Evolutionary conservation across 1,140 invertebrate genomes (phyloP).

Genomic region (Dolichoris vasculosae): DNA sequence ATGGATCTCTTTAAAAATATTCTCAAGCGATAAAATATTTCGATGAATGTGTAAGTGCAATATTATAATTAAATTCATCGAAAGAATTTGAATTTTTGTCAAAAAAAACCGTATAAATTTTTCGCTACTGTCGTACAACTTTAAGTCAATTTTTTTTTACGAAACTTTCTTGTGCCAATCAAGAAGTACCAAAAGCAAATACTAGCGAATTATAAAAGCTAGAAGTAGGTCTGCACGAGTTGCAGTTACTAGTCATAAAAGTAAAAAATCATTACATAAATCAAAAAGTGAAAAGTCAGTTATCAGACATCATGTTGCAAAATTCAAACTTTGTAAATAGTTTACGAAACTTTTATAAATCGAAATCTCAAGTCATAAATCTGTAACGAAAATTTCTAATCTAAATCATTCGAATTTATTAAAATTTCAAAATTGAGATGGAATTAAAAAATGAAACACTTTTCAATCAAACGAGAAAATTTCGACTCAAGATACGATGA

Average conservation of each 20-base stretch:
- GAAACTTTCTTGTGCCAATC: neutral
- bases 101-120: neutral
- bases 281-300: neutral
- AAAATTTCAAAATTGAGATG: neutral
- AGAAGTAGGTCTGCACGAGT: neutral
- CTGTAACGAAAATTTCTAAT: neutral
- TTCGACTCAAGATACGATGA: neutral
- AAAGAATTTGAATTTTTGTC: neutral
- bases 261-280: neutral
- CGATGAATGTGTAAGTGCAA: neutral
- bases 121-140: neutral
- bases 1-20: neutral
- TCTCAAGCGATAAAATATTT: neutral
- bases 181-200: neutral
- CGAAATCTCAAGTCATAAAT: neutral
- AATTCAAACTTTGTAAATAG: neutral
- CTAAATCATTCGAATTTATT: neutral
- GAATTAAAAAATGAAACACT: neutral
- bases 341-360: neutral
- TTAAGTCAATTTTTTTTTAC: neutral
- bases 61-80: neutral
- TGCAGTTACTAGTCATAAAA: neutral
- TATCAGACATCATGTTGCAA: neutral
- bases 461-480: too few species aligned
- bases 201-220: neutral